phyloP scores from a whole-genome alignment of 2,113 vertebrate species.

The Platycercus adscitus region DNA sequence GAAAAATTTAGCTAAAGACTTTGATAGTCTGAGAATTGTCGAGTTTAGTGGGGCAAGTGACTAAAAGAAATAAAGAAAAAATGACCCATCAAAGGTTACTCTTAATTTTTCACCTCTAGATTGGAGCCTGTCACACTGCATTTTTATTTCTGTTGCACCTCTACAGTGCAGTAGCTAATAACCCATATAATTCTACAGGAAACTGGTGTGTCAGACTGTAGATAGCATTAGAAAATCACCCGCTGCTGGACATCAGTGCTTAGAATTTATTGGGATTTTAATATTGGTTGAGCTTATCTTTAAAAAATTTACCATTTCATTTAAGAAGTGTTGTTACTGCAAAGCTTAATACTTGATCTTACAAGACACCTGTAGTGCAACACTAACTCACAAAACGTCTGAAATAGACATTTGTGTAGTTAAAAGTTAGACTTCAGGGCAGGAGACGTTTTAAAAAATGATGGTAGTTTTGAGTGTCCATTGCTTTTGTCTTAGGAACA shows the following conservation, averaged over 20 bases:
- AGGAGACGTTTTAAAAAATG: background rate
- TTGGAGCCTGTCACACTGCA: background rate
- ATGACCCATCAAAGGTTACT: background rate
- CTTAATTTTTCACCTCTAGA: background rate
- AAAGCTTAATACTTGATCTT: background rate
- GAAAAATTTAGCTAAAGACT: background rate
- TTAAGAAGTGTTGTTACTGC: background rate
- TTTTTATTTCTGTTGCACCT: background rate
- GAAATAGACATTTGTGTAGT: background rate
- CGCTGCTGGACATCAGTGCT: background rate
- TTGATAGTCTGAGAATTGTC: background rate
- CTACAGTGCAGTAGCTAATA: background rate
- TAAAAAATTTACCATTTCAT: background rate
- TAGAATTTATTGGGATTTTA: background rate
- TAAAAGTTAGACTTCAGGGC: background rate
- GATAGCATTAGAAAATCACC: accelerated
- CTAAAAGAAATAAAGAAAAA: background rate
- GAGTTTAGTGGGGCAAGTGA: background rate
- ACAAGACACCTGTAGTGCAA: background rate
- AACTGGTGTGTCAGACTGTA: background rate
- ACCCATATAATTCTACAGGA: background rate
- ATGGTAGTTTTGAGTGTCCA: background rate
- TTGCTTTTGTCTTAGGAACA: background rate
- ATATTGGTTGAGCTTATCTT: background rate
- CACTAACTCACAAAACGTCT: background rate